These are phyloP conservation scores for Sinotaia quadrata DNA, from an alignment of 2,888 invertebrate genomes.

Conservation along the genomic window DNA sequence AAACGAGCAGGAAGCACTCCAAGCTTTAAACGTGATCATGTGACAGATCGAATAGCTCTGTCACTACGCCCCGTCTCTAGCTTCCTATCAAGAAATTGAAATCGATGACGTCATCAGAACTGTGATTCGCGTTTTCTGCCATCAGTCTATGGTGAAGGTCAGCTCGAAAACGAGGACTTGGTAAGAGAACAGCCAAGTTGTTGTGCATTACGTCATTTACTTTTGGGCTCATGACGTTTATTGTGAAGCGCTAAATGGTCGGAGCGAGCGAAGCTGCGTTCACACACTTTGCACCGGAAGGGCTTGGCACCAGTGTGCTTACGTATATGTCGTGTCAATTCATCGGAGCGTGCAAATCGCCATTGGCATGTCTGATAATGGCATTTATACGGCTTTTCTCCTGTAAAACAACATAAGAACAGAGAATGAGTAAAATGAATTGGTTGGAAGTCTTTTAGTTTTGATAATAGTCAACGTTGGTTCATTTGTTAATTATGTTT, in stretches of 20 bases:
- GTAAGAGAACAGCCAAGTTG: no score
- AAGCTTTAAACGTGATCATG: no score
- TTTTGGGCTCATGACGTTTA: constrained; percentile 84
- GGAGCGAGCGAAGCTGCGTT: constrained; percentile 76
- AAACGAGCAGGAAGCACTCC: no score
- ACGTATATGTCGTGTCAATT: constrained; percentile 76
- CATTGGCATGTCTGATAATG: constrained; percentile 76
- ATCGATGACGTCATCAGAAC: no score
- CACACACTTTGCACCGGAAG: constrained; percentile 77
- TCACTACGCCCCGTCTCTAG: no score
- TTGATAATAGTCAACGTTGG: no score
- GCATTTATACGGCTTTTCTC: constrained; percentile 77
- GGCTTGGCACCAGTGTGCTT: constrained; percentile 78
- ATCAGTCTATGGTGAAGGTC: no score
- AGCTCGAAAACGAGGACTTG: no score
- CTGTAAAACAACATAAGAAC: constrained; percentile 54
- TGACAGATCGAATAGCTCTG: no score
- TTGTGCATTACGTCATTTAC: constrained; percentile 46
- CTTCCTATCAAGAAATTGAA: no score
- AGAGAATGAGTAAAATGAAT: background rate
- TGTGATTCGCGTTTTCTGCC: no score
- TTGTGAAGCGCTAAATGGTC: constrained; percentile 77
- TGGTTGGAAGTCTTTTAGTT: background rate
- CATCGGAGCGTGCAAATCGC: constrained; percentile 77
- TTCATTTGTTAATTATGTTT: no score